A percentile compares a stretch with the other conserved stretches of the same genome.
Conservation (phyloP, 1,140 invertebrate species). For the Trachymyrmex septentrionalis region DNA sequence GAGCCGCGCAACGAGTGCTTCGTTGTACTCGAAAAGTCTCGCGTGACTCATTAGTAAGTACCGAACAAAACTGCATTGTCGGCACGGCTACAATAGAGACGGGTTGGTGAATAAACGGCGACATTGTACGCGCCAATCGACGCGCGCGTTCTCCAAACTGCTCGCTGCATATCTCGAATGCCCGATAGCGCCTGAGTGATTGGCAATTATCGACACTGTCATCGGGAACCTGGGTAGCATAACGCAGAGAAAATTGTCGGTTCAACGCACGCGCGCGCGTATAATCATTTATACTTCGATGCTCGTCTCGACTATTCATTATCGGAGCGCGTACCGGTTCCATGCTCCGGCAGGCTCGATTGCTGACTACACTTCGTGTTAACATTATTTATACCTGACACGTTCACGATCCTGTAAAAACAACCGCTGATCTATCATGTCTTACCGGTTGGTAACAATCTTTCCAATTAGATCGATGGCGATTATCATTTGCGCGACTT, state of each 20-base stretch:
- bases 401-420: slow-evolving; percentile 65
- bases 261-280: slow-evolving; percentile 1
- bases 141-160: slow-evolving; percentile 24
- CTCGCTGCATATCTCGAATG: slow-evolving; percentile 63
- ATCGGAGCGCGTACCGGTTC: slow-evolving; percentile 53
- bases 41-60: slow-evolving; percentile 66
- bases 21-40: slow-evolving; percentile 56
- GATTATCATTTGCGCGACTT: not conserved
- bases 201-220: slow-evolving; percentile 76
- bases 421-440: slow-evolving; percentile 47
- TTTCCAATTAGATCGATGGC: slow-evolving; percentile 59
- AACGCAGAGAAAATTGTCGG: slow-evolving; percentile 65
- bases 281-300: slow-evolving; percentile 64
- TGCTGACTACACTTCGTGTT: slow-evolving; percentile 40
- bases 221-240: slow-evolving; percentile 38
- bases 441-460: slow-evolving; percentile 46
- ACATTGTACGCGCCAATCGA: slow-evolving; percentile 60
- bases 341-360: slow-evolving; percentile 31
- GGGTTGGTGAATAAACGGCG: slow-evolving; percentile 66
- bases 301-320: slow-evolving; percentile 66
- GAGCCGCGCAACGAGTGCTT: slow-evolving; percentile 24
- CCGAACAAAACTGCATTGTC: slow-evolving; percentile 72
- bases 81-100: slow-evolving; percentile 40
- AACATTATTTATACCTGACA: slow-evolving; percentile 65
- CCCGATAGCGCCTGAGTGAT: slow-evolving; percentile 67